Conservation (phyloP, 1,140 invertebrate species). For the Rhagoletis pomonella region DNA sequence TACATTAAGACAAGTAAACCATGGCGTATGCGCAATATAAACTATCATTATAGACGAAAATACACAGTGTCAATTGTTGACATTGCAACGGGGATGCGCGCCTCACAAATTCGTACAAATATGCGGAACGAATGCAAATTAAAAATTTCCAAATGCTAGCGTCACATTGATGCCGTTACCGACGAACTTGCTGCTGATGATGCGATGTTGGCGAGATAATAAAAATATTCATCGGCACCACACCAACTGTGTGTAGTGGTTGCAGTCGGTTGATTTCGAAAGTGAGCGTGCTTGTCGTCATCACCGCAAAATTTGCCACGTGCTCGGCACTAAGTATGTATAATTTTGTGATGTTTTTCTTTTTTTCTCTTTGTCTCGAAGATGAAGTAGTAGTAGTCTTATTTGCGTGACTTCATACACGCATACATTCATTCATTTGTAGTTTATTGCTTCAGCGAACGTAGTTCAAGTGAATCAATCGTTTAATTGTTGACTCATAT, state of each 20-base stretch:
- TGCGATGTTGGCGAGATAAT: not conserved
- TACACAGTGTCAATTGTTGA: not conserved
- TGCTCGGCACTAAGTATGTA: not conserved
- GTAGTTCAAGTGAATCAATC: not conserved
- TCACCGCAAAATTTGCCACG: not conserved
- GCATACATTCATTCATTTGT: not conserved
- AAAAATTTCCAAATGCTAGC: constrained; percentile 29
- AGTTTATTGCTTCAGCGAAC: not conserved
- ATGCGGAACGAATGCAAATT: constrained; percentile 20
- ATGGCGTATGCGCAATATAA: constrained; percentile 16
- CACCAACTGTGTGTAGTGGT: not conserved
- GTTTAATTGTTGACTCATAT: constrained; percentile 2
- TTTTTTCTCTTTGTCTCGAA: not conserved
- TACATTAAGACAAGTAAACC: not conserved
- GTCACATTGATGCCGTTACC: constrained; percentile 14
- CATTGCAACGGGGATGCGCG: not conserved
- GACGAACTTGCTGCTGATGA: not conserved
- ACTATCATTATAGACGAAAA: not conserved
- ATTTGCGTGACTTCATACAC: not conserved
- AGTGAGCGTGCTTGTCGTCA: constrained; percentile 1
- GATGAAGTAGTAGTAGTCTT: not conserved
- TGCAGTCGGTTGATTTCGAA: not conserved
- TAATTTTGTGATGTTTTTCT: too few species aligned
- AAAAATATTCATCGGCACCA: not conserved
- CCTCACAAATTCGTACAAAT: not conserved